Evolutionary conservation across 1,140 invertebrate species (phyloP), one percentile per base, ranked within the genome.

Genomic region (Diorhabda carinulata): DNA sequence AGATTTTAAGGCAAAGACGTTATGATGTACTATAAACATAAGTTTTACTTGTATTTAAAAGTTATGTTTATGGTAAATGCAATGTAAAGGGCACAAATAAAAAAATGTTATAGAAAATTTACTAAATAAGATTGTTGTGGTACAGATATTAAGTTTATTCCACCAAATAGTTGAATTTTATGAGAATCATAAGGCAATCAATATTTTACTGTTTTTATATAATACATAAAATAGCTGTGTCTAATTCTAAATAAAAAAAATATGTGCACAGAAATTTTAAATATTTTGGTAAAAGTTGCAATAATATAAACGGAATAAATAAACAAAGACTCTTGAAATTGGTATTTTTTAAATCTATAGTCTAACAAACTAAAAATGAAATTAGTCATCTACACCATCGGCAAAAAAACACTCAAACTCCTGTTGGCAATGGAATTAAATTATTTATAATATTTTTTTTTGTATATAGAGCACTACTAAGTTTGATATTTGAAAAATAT

Each of bases 231-330:
- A 78, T 76, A 70, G 78, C 77, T 78, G 78, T 80, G 78, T 79
- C 78, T 77, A 76, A 78, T 80, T 79, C 77, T 78, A 78, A 80
- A 79, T 67, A 65, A 72, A 76, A 73, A 72, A 73, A 72, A 78
- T 74, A 76, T 79, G 61, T 76, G 75, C 75, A 79, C 76, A 78
- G 68, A 77, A 78, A 78, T 75, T 75, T 77, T 73, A 77, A 76
- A 77, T 80, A 79, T 80, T 79, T 80, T 79, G 78, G 78, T 80
- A 81, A 80, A 66, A 74, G 76, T 76, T 80, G 78, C 76, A 80
- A 80, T 81, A 79, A 76, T 52, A 70, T 75, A 71, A 64, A 74
- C 44, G 10, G 57, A 67, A 41, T 44, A n/a, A 66, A 42, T 10
- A 44, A 10, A 25, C 45, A 60, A 60, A 57, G 65, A 60, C 63